Evolutionary conservation across 2,888 invertebrate genomes (phyloP), one percentile per base, ranked within the genome.

Genomic region (Drosophila pseudotakahashii): DNA sequence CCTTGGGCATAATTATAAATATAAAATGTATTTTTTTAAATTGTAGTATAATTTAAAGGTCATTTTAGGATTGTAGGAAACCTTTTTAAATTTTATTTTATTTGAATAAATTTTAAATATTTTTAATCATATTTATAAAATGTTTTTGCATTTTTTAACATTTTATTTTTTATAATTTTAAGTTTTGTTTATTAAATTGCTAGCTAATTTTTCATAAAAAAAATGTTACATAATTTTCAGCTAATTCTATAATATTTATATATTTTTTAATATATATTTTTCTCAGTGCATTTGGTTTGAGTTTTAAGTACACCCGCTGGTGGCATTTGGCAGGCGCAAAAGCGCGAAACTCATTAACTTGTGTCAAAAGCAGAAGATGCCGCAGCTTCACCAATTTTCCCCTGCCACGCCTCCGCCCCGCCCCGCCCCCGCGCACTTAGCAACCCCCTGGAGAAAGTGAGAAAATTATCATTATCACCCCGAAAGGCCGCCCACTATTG

Each of bases 381-480:
- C 66, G 48, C 53, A 73, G 67, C 63, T 51, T 57, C 72, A 72
- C 54, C 82, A 80, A 75, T 16, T 54, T 30, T 13, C 73, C 39
- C 34, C 44, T n/a, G 81, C 78, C 67, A 9, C 61, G 7, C 7
- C 55, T 39, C 10, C 2, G 7, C 26, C 26, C 19, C 2, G 2
- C 26, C 26, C 26, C 7, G 1, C 30, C 45, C n/a, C 32, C 41
- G 16, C 41, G 23, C 16, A 19, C 26, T 19, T 16, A 42, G 39
- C 45, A 48, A 50, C 64, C 53, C 64, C 48, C 39, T 26, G 42
- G 53, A 64, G 75, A 79, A 86, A 90, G 88, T 88, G 90, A 82
- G 90, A 89, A 90, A 87, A 90, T 90, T 89, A 89, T 90, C 90
- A 87, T 90, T 90, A 90, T 85, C 90, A 89, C 86, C 87, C 78